phyloP scores from a whole-genome alignment of 2,113 vertebrate genomes.

The Apistogramma diplotaenia region DNA sequence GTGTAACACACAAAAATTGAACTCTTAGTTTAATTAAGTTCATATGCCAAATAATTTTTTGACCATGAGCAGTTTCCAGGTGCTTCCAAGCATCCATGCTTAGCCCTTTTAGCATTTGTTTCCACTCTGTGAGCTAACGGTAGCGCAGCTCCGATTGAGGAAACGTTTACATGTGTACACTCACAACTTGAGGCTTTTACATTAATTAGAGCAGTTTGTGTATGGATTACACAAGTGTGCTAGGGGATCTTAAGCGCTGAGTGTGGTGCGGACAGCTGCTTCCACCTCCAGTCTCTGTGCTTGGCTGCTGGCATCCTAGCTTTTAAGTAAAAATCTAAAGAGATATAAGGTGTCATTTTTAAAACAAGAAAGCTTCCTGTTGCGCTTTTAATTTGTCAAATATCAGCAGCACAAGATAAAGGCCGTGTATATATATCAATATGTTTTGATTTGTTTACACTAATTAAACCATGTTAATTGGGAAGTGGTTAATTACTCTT shows the following conservation, averaged over 20 bases:
- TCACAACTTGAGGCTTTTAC: background rate
- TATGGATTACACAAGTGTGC: too few relatives aligned
- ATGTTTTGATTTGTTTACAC: conserved; percentile 13
- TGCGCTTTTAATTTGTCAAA: background rate
- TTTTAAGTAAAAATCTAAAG: background rate
- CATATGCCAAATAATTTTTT: background rate
- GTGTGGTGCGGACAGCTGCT: background rate
- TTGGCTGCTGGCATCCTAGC: fast-evolving
- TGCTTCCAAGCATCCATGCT: background rate
- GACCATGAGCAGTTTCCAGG: background rate
- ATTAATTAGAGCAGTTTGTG: background rate
- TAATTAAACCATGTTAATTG: conserved; percentile 37
- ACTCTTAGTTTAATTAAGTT: background rate
- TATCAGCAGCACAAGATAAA: background rate
- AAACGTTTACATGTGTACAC: background rate
- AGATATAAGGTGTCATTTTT: background rate
- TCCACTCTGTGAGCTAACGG: background rate
- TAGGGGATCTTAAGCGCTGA: background rate
- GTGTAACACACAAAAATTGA: background rate
- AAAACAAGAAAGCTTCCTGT: background rate
- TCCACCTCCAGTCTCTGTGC: background rate
- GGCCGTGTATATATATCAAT: background rate
- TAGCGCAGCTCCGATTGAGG: background rate
- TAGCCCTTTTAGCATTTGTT: background rate
- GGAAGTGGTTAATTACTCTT: background rate